Base-by-base conservation (phyloP, 2,888 invertebrate genomes). In the Sycophila texana region DNA sequence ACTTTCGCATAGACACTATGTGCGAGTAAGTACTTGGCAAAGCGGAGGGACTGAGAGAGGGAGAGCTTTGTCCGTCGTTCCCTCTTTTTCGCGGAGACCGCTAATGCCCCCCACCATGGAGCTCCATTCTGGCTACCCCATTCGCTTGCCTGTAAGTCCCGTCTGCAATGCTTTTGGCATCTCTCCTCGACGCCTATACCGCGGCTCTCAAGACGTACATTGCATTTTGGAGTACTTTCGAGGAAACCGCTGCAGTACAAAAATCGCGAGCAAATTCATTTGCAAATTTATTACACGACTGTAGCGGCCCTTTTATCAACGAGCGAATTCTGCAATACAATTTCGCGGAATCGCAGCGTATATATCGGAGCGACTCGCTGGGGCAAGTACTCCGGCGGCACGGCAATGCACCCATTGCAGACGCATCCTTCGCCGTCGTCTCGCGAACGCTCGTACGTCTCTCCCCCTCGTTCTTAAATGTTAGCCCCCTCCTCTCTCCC, bases 401-500 rank as follows among this genome's bases (percentile, higher is more conserved):
- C 67, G 22, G 53, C n/a, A 4, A 4, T 26, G 2, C 16, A 1
- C 16, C 65, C 30, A 73, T 73, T 78, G 79, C 70, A 74, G 74
- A 70, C 67, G 30, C 63, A 13, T 74, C 79, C 70, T 79, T 39
- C 55, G 58, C 68, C 61, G 49, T 26, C 60, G 73, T 60, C 39
- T 14, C 63, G 57, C 12, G 39, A 2, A 20, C 79, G 70, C 70
- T 22, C 68, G 51, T 65, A 53, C 76, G 49, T 10, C 53, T 66
- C 75, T 78, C 75, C 68, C 74, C 79, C 67, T 78, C 80, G 75
- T 79, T 74, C 74, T 81, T 77, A 58, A 65, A 39, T 63, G 55
- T 26, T 47, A 53, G 68, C 51, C 39, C 60, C 49, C 65, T 51
- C 72, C 49, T 30, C 53, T 26, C 72, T 16, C 39, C 39, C 39